Evolutionary conservation across 1,140 invertebrate species (phyloP), one percentile per base, ranked within the genome.

Genomic region (Neoseiulus cucumeris): DNA sequence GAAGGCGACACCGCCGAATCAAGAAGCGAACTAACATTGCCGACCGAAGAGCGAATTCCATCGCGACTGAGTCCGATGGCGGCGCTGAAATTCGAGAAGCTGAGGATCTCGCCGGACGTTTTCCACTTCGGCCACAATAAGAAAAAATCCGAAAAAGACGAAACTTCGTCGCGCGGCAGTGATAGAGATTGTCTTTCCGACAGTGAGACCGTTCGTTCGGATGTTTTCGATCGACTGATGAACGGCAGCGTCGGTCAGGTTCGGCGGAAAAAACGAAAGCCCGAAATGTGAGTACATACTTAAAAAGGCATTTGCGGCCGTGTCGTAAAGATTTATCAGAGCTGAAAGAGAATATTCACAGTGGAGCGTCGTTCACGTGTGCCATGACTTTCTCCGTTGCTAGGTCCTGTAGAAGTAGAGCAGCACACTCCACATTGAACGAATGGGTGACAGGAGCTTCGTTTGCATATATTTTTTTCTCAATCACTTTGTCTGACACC

Each of bases 241-340:
- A 59, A 59, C 51, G 51, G 51, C 14, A 59, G 51, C 51, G 51
- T 59, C 14, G 51, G 51, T 14, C 51, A 59, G 9, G 51, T 59
- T 25, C 51, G 22, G 14, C 51, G 51, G 25, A 59, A 59, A 25
- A 59, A 59, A 25, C 51, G 51, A 1, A 59, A 59, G 33, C 51
- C 4, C 33, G 33, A 39, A 39, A 39, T 9, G 33, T 39, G 33
- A 39, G 33, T 39, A n/a, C n/a, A n/a, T n/a, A 39, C 33, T 39
- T 9, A 39, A 39, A 9, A 39, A 6, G 33, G 33, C 9, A 39
- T 39, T 39, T 4, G 33, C 33, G 9, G 9, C 33, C 4, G 4
- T 6, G 33, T 39, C 33, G 33, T 39, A 39, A 39, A 39, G 33
- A 39, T 39, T 39, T 39, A 39, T 39, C 33, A 39, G 33, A 39